Evolutionary conservation across 1,140 invertebrate species (phyloP).

Genomic region (Caerostris darwini): DNA sequence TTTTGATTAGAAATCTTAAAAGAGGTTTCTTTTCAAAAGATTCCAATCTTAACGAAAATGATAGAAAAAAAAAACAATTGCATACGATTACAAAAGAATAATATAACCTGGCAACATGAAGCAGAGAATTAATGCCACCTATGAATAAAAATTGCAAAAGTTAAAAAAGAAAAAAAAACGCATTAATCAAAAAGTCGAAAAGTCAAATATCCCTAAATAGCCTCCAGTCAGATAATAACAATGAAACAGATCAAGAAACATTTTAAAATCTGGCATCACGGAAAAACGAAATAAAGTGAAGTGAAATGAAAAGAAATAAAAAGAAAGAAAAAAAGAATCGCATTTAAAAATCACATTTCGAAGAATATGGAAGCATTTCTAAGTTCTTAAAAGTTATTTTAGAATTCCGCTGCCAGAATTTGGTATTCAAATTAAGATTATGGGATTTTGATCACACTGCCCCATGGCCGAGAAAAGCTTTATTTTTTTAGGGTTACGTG

Average conservation of each 20-base stretch:
- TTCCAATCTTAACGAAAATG: background rate
- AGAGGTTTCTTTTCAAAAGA: background rate
- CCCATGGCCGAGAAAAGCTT: conserved; percentile 37
- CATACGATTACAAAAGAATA: background rate
- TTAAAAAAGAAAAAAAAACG: background rate
- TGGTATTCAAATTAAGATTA: conserved; percentile 78
- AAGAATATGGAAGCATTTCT: conserved; percentile 36
- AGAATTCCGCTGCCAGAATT: conserved; percentile 68
- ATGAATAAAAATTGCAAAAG: conserved; percentile 1
- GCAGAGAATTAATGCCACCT: conserved; percentile 5
- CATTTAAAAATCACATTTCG: conserved; percentile 56
- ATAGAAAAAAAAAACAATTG: background rate
- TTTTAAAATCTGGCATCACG: background rate
- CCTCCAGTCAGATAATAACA: conserved; percentile 47
- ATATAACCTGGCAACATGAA: conserved; percentile 1
- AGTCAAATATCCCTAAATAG: conserved; percentile 46
- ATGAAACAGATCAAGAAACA: conserved; percentile 36
- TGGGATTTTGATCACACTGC: conserved; percentile 74
- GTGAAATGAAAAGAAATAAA: background rate
- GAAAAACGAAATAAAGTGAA: background rate
- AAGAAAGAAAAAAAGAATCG: background rate
- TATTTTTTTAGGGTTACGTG: conserved; percentile 43
- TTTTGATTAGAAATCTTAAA: conserved; percentile 3
- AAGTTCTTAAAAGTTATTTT: conserved; percentile 69
- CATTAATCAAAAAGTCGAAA: conserved; percentile 4